phyloP scores from a whole-genome alignment of 2,113 vertebrate genomes.

The Gallinago jamesoni region DNA sequence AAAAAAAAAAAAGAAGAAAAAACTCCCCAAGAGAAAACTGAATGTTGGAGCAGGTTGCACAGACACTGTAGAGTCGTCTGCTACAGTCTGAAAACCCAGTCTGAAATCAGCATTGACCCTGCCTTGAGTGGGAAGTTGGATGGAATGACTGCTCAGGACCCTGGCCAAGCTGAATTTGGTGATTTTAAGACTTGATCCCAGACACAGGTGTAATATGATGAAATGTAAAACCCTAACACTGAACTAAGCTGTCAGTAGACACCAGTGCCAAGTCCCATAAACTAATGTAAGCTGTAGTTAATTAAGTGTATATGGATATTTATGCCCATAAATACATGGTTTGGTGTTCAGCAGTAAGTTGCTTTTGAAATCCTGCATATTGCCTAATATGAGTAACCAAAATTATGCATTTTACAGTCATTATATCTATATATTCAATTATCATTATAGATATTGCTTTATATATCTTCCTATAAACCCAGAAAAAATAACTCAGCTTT shows the following conservation, averaged over 20 bases:
- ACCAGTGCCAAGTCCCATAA: not conserved
- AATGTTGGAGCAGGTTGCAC: not conserved
- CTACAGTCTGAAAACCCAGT: too few relatives aligned
- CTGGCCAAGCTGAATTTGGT: not conserved
- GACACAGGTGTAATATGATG: not conserved
- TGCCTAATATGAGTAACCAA: not conserved
- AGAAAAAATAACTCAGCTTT: not conserved
- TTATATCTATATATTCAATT: not conserved
- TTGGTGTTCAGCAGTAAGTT: not conserved
- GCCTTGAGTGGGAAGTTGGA: not conserved
- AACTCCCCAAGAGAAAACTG: not conserved
- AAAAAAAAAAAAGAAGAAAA: not conserved
- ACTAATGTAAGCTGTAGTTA: not conserved
- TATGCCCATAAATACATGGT: not conserved
- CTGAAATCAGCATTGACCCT: not conserved
- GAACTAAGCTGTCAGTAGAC: not conserved
- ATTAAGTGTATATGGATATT: not conserved
- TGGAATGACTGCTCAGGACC: not conserved
- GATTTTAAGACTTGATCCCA: not conserved
- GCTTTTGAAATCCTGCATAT: not conserved
- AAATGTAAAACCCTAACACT: not conserved
- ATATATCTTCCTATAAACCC: not conserved
- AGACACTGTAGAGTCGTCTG: not conserved
- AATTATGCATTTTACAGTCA: not conserved
- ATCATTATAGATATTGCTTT: not conserved